Evolutionary conservation across 2,797 vertebrate genomes (phyloP).

Genomic region (Botia kubotai): DNA sequence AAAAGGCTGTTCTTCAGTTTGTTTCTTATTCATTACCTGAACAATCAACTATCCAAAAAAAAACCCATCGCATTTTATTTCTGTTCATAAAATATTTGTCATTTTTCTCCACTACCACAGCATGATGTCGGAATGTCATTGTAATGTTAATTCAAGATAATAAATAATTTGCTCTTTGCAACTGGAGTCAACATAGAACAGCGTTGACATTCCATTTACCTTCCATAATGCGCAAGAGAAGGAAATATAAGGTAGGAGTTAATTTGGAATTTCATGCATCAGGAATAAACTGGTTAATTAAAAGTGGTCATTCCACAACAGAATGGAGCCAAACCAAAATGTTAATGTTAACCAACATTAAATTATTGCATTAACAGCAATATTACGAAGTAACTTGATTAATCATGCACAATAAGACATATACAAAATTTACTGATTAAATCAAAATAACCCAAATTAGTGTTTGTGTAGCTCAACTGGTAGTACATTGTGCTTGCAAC

Average conservation of each 20-base stretch:
- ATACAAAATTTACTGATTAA: too few species aligned
- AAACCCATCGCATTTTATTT: constrained; percentile 60
- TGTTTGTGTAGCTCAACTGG: too few species aligned
- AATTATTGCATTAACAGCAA: neutral
- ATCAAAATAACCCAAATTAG: too few species aligned
- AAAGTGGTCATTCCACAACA: neutral
- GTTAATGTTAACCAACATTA: neutral
- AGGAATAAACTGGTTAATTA: neutral
- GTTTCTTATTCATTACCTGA: neutral
- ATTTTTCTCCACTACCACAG: constrained; percentile 58
- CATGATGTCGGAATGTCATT: constrained; percentile 40
- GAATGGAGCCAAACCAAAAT: neutral
- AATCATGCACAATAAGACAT: too few species aligned
- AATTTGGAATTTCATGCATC: neutral
- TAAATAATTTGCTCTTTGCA: constrained; percentile 13
- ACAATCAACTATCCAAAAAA: constrained; percentile 12
- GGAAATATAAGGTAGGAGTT: neutral
- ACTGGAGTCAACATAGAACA: constrained; percentile 6
- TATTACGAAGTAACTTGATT: too few species aligned
- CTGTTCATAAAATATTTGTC: constrained; percentile 68
- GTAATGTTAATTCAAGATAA: constrained; percentile 19
- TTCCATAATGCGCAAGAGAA: neutral
- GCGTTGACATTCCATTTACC: neutral
- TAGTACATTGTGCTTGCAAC: too few species aligned
- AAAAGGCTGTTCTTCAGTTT: too few species aligned